Evolutionary conservation across 2,113 vertebrate species (phyloP).

Genomic region (Arvicanthis niloticus): DNA sequence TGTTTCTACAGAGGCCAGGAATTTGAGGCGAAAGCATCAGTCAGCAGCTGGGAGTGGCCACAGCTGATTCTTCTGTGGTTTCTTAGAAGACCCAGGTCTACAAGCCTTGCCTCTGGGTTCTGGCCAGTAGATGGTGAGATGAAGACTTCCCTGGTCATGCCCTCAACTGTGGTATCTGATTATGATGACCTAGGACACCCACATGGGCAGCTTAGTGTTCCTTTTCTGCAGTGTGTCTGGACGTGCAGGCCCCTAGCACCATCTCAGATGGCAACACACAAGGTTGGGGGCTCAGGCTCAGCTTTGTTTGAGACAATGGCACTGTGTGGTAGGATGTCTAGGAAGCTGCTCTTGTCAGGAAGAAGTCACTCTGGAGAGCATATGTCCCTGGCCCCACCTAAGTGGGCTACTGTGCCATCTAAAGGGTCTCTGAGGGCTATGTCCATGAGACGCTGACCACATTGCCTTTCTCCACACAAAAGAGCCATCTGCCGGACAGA

Average conservation of each 20-base stretch:
- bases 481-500: too few species aligned
- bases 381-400: background rate
- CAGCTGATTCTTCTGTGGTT: background rate
- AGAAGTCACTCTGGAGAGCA: accelerated
- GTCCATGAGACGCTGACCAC: background rate
- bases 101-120: background rate
- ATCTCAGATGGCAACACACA: accelerated
- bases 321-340: accelerated
- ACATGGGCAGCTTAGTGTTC: accelerated
- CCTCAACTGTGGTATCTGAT: background rate
- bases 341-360: accelerated
- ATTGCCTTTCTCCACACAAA: background rate
- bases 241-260: too few species aligned
- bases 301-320: accelerated
- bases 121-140: too few species aligned
- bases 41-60: background rate
- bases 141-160: too few species aligned
- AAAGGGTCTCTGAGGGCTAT: background rate
- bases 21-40: accelerated
- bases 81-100: too few species aligned
- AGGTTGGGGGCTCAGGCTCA: accelerated
- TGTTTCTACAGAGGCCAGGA: background rate
- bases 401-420: accelerated
- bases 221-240: background rate
- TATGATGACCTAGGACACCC: accelerated